phyloP scores from a whole-genome alignment of 1,140 invertebrate genomes.

The Lerema accius region DNA sequence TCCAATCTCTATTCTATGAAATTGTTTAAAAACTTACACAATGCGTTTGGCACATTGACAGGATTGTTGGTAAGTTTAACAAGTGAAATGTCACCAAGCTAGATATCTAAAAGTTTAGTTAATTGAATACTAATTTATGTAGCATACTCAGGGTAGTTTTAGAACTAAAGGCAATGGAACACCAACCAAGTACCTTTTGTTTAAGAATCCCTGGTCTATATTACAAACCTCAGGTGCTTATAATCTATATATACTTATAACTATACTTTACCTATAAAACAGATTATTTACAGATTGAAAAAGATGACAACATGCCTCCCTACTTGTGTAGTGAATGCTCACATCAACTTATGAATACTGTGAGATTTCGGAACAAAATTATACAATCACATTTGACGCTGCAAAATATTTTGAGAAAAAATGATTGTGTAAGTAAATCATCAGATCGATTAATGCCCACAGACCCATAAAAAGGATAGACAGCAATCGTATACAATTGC shows the following conservation, averaged over 20 bases:
- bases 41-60: background rate
- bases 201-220: too few species aligned
- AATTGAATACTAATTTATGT: too few species aligned
- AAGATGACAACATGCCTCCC: background rate
- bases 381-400: slow-evolving; percentile 1
- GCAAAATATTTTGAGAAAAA: background rate
- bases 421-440: background rate
- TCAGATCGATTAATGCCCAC: too few species aligned
- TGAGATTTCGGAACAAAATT: background rate
- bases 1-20: background rate
- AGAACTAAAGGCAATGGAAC: too few species aligned
- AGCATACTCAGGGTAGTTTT: too few species aligned
- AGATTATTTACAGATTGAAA: background rate
- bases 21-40: background rate
- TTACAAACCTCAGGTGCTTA: too few species aligned
- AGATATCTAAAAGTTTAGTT: too few species aligned
- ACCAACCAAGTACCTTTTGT: too few species aligned
- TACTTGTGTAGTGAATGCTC: background rate
- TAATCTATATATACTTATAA: too few species aligned
- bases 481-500: too few species aligned
- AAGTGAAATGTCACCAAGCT: too few species aligned
- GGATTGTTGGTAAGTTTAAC: background rate
- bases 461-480: too few species aligned
- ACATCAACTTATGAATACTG: background rate
- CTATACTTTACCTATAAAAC: background rate